Evolutionary conservation across 2,797 vertebrate genomes (phyloP).

Genomic region (Esox masquinongy): DNA sequence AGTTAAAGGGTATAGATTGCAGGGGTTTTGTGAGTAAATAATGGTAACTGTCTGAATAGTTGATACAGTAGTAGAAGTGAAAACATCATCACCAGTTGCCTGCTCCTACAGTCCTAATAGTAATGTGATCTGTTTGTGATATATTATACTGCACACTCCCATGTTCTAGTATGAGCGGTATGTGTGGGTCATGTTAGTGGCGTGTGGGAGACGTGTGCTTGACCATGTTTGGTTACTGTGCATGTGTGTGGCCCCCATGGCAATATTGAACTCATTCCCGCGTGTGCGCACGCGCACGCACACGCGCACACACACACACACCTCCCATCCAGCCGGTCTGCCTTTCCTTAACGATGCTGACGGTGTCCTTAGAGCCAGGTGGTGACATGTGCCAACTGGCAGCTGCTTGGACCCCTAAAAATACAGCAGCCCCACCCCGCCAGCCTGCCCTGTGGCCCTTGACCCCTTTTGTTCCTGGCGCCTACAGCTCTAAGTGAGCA

Average conservation of each 20-base stretch:
- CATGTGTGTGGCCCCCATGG: slow-evolving; percentile 62
- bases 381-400: slow-evolving; percentile 74
- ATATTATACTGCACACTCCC: slow-evolving; percentile 64
- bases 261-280: slow-evolving; percentile 44
- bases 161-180: slow-evolving; percentile 51
- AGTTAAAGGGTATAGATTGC: background rate
- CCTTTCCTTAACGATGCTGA: slow-evolving; percentile 73
- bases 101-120: slow-evolving; percentile 59
- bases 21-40: background rate
- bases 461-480: slow-evolving; percentile 73
- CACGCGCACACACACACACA: background rate
- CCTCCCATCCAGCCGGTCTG: slow-evolving; percentile 36
- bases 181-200: slow-evolving; percentile 63
- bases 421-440: slow-evolving; percentile 59
- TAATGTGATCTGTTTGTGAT: slow-evolving; percentile 53
- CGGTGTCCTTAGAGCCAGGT: slow-evolving; percentile 70
- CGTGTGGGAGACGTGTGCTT: slow-evolving; percentile 69
- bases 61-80: slow-evolving; percentile 31
- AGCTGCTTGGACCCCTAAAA: slow-evolving; percentile 76
- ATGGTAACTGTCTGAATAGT: background rate
- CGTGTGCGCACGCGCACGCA: background rate
- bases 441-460: slow-evolving; percentile 57
- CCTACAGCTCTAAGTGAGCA: slow-evolving; percentile 70
- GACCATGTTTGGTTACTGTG: slow-evolving; percentile 63
- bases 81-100: slow-evolving; percentile 48